phyloP scores from a whole-genome alignment of 1,140 invertebrate genomes.

The Plodia interpunctella region DNA sequence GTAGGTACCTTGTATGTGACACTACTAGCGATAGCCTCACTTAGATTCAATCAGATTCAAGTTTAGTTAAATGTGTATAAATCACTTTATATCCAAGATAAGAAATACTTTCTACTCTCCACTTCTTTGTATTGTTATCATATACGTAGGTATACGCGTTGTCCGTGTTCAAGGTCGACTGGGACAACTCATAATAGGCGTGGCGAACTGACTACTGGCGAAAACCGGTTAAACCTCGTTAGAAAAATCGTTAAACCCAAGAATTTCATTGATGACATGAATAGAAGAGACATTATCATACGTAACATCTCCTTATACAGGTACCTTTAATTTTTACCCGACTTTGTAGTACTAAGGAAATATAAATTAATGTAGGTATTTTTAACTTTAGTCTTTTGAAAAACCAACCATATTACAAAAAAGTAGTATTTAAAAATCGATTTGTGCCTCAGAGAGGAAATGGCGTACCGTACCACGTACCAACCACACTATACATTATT shows the following conservation, averaged over 20 bases:
- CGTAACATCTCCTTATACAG: too few relatives aligned
- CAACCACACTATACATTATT: too few relatives aligned
- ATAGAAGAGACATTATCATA: too few relatives aligned
- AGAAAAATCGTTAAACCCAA: neutral
- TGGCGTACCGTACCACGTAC: neutral
- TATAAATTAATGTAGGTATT: neutral
- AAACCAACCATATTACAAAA: neutral
- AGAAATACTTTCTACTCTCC: neutral
- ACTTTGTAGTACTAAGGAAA: neutral
- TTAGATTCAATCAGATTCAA: too few relatives aligned
- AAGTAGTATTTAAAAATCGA: neutral
- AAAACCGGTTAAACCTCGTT: slow-evolving; percentile 15
- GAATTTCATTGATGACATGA: neutral
- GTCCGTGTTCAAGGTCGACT: slow-evolving; percentile 10
- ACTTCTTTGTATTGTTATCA: neutral
- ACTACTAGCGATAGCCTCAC: too few relatives aligned
- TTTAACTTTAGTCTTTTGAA: neutral
- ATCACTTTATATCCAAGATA: too few relatives aligned
- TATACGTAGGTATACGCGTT: neutral
- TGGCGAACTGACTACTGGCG: slow-evolving; percentile 5
- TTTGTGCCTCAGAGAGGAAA: neutral
- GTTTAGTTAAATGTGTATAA: too few relatives aligned
- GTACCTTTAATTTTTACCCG: neutral
- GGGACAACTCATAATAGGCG: slow-evolving; percentile 4
- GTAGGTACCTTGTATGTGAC: too few relatives aligned